Evolutionary conservation across 64 coral and sea anemone genomes (phyloP), one percentile per base, ranked within the genome.

Genomic region (Orbicella faveolata): DNA sequence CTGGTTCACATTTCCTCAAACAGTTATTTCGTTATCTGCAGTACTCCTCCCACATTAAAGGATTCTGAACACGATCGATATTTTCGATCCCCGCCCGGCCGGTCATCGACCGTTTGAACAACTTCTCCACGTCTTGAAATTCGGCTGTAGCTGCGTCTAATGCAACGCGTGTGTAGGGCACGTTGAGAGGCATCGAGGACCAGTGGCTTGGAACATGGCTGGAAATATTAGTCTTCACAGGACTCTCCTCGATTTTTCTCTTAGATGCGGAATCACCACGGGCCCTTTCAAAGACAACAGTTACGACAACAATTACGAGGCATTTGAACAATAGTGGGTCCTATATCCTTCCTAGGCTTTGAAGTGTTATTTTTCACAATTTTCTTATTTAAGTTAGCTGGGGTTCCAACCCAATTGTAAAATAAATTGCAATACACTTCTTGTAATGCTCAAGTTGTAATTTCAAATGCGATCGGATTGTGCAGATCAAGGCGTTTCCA

Each of bases 41-140:
- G 75, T 93, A 96, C 53, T 87, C 88, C 73, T 93, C 88, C 95
- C 92, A 88, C 88, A 93, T 77, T 39, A 75, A 64, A 39, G 79
- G 88, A 83, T 96, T 96, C 59, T 96, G 95, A 34, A 96, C 95
- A 7, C 95, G 80, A 17, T 90, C 88, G 53, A 96, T 88, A 13
- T 53, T 77, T 12, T 75, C 34, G 52, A 96, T 84, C 33, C 65
- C 61, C 41, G 33, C 52, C 17, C 51, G n/a, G 34, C 62, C 57
- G 2, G 8, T 61, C 52, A 96, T 90, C 4, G 95, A 88, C 37
- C 63, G 48, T 25, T 17, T 72, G 52, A 96, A 93, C 15, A 87
- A 17, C 15, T 55, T 34, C 9, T 96, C 44, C 76, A 90, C 87
- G 0, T 93, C 83, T 66, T 90, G 88, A 54, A 84, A 93, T 87